phyloP scores from a whole-genome alignment of 2,888 invertebrate genomes.

The Archaeoteleia sp. region DNA sequence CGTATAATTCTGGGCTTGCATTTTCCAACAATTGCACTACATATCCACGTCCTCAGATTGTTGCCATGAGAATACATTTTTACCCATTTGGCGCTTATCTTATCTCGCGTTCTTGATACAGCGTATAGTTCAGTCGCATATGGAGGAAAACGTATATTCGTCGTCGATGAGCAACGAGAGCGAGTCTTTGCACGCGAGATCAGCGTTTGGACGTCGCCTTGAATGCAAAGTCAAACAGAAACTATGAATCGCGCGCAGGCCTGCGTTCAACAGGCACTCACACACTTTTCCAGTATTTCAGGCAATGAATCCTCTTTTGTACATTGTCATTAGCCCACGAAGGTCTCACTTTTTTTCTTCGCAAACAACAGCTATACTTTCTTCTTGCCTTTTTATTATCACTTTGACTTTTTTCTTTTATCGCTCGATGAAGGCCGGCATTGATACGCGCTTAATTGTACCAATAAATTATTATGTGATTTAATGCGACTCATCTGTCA shows the following conservation, averaged over 20 bases:
- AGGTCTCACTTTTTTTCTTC: constrained; percentile 3
- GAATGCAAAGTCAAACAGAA: constrained; percentile 31
- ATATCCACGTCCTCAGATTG: constrained; percentile 70
- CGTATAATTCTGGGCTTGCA: constrained; percentile 7
- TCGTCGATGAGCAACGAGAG: constrained; percentile 38
- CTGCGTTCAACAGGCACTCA: neutral
- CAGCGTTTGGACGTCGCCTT: constrained; percentile 31
- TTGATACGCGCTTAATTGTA: too few relatives aligned
- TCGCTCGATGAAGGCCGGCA: too few relatives aligned
- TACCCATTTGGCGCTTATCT: constrained; percentile 59
- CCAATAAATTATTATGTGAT: too few relatives aligned
- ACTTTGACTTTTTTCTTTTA: too few relatives aligned
- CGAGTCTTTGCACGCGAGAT: constrained; percentile 41
- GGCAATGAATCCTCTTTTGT: constrained; percentile 36
- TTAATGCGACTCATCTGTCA: too few relatives aligned
- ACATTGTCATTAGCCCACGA: constrained; percentile 13
- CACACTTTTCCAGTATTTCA: constrained; percentile 1
- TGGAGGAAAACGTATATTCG: constrained; percentile 45
- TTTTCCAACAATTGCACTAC: constrained; percentile 55
- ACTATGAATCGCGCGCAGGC: constrained; percentile 22
- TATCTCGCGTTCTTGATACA: constrained; percentile 66
- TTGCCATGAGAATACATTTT: constrained; percentile 71
- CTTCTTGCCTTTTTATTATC: too few relatives aligned
- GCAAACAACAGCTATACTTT: neutral
- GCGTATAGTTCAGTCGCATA: constrained; percentile 63